These are phyloP conservation scores for Disparrhopalites patrizii DNA, from an alignment of 2,888 invertebrate genomes.

Conservation along the genomic window DNA sequence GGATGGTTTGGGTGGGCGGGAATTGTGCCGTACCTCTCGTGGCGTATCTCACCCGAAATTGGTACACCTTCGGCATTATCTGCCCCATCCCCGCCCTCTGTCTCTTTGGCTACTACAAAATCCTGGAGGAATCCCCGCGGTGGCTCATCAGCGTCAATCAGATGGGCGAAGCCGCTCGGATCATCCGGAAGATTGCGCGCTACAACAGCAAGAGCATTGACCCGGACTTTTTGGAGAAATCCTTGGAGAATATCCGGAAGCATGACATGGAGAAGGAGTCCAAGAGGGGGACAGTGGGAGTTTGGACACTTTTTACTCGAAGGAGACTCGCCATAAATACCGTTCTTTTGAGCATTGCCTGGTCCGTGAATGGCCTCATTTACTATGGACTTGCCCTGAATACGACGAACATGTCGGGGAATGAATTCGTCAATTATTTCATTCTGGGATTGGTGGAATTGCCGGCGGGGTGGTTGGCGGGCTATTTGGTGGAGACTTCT, in stretches of 20 bases:
- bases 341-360: constrained; percentile 19
- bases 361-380: constrained; percentile 49
- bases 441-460: constrained; percentile 63
- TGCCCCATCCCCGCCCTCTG: constrained; percentile 36
- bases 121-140: constrained; percentile 41
- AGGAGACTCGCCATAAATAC: constrained; percentile 17
- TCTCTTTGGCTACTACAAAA: constrained; percentile 32
- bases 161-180: constrained; percentile 36
- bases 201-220: constrained; percentile 8
- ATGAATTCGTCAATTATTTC: constrained; percentile 64
- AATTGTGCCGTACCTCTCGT: constrained; percentile 30
- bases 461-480: constrained; percentile 58
- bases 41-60: constrained; percentile 19
- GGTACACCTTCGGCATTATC: constrained; percentile 36
- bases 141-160: constrained; percentile 42
- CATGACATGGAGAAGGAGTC: neutral
- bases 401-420: constrained; percentile 55
- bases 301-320: constrained; percentile 21
- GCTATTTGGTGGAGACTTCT: constrained; percentile 51
- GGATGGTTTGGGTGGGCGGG: constrained; percentile 39
- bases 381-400: constrained; percentile 50
- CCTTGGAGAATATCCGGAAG: neutral
- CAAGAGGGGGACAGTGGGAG: neutral
- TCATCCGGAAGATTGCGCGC: constrained; percentile 34
- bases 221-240: neutral